These are phyloP conservation scores for Pantherophis vulpinus DNA, from an alignment of 2,797 vertebrate genomes.

Conservation along the genomic window DNA sequence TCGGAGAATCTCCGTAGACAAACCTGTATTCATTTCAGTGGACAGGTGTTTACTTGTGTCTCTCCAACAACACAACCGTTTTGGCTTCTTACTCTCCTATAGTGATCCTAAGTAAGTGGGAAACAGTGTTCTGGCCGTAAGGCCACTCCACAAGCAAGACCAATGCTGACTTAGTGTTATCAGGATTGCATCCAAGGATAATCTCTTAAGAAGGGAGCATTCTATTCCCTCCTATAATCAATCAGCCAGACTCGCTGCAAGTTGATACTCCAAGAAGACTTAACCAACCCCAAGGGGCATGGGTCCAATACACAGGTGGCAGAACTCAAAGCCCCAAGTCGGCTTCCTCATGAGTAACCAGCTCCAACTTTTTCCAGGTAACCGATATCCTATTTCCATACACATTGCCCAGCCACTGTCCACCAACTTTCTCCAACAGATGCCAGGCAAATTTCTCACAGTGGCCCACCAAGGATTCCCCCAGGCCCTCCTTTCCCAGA, in stretches of 20 bases:
- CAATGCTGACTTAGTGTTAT: background rate
- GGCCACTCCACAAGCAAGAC: background rate
- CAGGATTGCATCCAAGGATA: background rate
- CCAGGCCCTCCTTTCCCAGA: background rate
- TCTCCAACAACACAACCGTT: background rate
- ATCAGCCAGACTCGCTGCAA: background rate
- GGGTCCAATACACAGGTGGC: background rate
- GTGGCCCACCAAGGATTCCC: background rate
- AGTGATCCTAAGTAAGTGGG: background rate
- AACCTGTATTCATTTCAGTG: background rate
- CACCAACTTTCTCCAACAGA: background rate
- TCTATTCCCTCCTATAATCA: too few relatives aligned
- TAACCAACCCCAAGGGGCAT: background rate
- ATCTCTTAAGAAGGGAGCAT: background rate
- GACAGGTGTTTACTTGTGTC: conserved; percentile 66
- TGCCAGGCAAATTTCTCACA: background rate
- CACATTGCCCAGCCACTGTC: background rate
- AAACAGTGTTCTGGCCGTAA: background rate
- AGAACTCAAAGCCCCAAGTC: background rate
- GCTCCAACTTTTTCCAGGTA: background rate
- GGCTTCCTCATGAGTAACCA: background rate
- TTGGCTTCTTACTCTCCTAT: background rate
- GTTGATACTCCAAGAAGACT: background rate
- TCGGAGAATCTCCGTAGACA: too few relatives aligned
- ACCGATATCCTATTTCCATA: background rate